These are phyloP conservation scores for Leptinotarsa peninsularis DNA, from an alignment of 2,888 invertebrate species.

Conservation along the genomic window DNA sequence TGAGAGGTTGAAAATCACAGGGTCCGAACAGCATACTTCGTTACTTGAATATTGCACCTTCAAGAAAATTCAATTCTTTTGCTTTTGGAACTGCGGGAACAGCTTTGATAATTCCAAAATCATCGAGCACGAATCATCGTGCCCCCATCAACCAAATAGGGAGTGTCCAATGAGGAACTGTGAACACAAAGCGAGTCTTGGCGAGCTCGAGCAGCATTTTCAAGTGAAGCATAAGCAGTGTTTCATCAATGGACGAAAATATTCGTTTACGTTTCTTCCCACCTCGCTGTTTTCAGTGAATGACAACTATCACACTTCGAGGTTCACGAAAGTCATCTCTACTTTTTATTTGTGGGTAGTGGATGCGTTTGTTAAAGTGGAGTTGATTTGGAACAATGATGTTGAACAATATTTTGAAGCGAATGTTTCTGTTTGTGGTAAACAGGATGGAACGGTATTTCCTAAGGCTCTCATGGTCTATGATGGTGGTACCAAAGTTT, in stretches of 20 bases:
- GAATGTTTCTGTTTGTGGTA: conserved; percentile 1
- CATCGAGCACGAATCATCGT: not conserved
- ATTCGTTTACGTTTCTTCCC: not conserved
- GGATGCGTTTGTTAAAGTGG: conserved; percentile 2
- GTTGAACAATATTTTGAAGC: not conserved
- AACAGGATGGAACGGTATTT: not conserved
- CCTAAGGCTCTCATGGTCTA: not conserved
- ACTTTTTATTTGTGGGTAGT: not conserved
- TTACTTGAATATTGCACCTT: not conserved
- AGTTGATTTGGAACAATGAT: not conserved
- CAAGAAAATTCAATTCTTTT: conserved; percentile 3
- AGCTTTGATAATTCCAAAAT: not conserved
- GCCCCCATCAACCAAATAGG: not conserved
- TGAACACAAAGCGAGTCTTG: not conserved
- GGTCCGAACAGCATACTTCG: not conserved
- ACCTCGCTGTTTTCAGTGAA: not conserved
- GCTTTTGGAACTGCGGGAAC: not conserved
- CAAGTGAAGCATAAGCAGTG: not conserved
- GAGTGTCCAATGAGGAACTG: not conserved
- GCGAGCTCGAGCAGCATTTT: not conserved
- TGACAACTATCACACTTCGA: not conserved
- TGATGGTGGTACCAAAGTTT: not conserved
- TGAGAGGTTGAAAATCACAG: not conserved
- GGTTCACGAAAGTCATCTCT: not conserved
- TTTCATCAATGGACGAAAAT: not conserved